Evolutionary conservation across 2,888 invertebrate species (phyloP), one percentile per base, ranked within the genome.

Genomic region (Bugula neritina): DNA sequence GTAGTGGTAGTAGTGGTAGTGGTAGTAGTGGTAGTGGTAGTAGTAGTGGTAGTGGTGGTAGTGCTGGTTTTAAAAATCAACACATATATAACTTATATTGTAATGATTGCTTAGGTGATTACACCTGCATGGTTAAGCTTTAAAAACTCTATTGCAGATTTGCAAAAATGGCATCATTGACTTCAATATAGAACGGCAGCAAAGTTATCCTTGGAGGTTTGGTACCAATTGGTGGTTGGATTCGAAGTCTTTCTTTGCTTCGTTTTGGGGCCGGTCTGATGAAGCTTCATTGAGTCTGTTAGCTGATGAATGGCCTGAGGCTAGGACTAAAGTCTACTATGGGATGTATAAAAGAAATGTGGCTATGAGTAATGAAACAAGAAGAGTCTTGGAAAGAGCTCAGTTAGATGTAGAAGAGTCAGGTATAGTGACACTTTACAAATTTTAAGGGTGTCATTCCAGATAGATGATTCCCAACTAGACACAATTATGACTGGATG

Each of bases 1-100:
- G 54, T 58, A 54, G 54, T 72, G 54, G 54, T 58, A 54, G 54
- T 72, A 31, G 29, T 23, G 34, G 43, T 73, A 54, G 54, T 55
- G 52, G 54, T 72, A 54, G 54, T 72, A 54, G 54, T 73, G 29
- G 43, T 72, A 35, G 29, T 72, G 31, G 29, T 52, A 34, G 54
- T 72, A 31, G 29, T 63, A 5, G 17, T n/a, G n/a, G n/a, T n/a
- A n/a, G n/a, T n/a, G n/a, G n/a, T n/a, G n/a, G n/a, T n/a, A n/a
- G n/a, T n/a, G 72, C 35, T 35, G 71, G 43, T 5, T 72, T 35
- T 31, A 55, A 71, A 13, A 29, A 52, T 23, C 69, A 69, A 34
- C 69, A 72, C 29, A 31, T 72, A 69, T 23, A 13, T 29, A 25
- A 25, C 27, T 10, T 29, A n/a, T n/a, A 25, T 25, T n/a, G n/a